Evolutionary conservation across 2,797 vertebrate species (phyloP).

Genomic region (Loriculus beryllinus): DNA sequence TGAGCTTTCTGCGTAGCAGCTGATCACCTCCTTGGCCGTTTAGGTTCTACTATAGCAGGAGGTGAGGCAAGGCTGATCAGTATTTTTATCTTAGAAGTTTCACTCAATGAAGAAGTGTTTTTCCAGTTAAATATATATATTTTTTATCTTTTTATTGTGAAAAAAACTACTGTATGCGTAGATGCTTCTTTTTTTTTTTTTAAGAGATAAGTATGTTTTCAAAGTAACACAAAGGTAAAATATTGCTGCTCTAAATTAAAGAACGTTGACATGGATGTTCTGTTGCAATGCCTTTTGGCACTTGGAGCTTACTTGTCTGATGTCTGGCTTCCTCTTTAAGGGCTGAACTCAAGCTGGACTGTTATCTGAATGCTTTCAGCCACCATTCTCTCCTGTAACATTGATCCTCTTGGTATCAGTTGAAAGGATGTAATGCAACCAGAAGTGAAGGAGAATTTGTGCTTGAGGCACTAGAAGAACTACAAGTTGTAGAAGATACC

Average conservation of each 20-base stretch:
- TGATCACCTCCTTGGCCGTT: accelerated
- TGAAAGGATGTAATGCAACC: not conserved
- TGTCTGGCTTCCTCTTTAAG: not conserved
- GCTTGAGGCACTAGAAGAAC: not conserved
- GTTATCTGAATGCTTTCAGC: not conserved
- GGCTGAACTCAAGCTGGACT: not conserved
- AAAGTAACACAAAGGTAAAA: not conserved
- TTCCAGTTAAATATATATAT: not conserved
- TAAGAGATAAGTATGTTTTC: not conserved
- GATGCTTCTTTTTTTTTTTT: not conserved
- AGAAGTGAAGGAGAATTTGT: not conserved
- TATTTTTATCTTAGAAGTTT: not conserved
- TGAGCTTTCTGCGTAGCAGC: accelerated
- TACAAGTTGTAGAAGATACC: not conserved
- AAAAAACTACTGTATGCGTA: not conserved
- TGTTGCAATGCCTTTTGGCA: not conserved
- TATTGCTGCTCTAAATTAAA: not conserved
- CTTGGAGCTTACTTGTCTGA: not conserved
- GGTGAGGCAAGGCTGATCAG: not conserved
- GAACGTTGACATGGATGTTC: accelerated
- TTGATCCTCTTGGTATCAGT: not conserved
- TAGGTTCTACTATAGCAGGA: not conserved
- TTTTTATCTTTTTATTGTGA: accelerated
- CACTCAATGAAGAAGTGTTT: not conserved
- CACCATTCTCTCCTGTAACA: not conserved